Evolutionary conservation across 2,113 vertebrate genomes (phyloP).

Genomic region (Rana temporaria): DNA sequence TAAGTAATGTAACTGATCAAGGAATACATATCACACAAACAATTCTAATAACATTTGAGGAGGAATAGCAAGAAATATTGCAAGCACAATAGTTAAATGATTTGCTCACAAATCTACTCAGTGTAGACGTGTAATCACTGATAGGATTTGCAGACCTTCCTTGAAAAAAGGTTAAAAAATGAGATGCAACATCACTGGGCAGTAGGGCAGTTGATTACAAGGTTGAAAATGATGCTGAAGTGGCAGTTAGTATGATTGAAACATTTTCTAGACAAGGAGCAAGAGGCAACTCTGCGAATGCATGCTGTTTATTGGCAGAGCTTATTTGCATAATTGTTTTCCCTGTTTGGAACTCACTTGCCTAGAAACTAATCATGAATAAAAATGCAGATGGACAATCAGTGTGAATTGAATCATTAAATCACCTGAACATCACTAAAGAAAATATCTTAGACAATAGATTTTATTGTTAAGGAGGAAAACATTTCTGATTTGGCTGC

Average conservation of each 20-base stretch:
- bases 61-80: not conserved
- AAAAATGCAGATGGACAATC: constrained; percentile 57
- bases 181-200: constrained; percentile 24
- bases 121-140: not conserved
- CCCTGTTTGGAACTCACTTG: constrained; percentile 50
- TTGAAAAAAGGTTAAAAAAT: constrained; percentile 30
- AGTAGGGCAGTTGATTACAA: constrained; percentile 47
- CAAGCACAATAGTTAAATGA: not conserved
- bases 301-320: constrained; percentile 46
- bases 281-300: constrained; percentile 23
- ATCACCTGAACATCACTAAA: constrained; percentile 50
- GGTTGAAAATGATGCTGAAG: constrained; percentile 43
- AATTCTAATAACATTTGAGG: constrained; percentile 11
- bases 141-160: not conserved
- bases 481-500: not conserved
- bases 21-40: not conserved
- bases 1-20: not conserved
- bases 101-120: not conserved
- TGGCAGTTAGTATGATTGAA: constrained; percentile 55
- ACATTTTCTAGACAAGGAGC: constrained; percentile 38
- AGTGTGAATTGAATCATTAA: constrained; percentile 51
- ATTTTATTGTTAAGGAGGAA: constrained; percentile 36
- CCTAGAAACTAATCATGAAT: constrained; percentile 47
- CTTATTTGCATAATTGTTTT: constrained; percentile 54
- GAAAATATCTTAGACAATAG: constrained; percentile 24